Conservation (phyloP, 2,888 invertebrate genomes). For the Graphium colonna region DNA sequence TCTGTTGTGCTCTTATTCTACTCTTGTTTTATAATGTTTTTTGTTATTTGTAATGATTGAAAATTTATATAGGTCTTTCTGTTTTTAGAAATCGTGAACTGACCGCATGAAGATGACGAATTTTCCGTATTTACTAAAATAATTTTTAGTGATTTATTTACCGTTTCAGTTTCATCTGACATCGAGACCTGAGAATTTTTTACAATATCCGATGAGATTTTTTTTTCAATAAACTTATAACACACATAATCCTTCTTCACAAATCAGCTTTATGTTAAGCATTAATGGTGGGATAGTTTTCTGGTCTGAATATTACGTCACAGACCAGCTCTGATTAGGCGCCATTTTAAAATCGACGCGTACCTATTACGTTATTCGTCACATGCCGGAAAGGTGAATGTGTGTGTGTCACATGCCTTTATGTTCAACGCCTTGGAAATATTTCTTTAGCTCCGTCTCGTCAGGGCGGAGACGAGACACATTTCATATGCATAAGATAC, state of each 20-base stretch:
- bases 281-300: not conserved
- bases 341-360: not conserved
- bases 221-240: no score
- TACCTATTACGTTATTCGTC: constrained; percentile 53
- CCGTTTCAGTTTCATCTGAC: no score
- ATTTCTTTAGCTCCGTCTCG: constrained; percentile 52
- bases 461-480: constrained; percentile 28
- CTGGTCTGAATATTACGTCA: constrained; percentile 26
- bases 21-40: not conserved
- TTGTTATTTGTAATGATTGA: no score
- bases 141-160: no score
- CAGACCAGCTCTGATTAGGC: not conserved
- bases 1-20: not conserved
- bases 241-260: no score
- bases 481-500: constrained; percentile 23
- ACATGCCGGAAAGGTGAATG: constrained; percentile 44
- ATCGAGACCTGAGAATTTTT: no score
- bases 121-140: no score
- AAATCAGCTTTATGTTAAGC: no score
- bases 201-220: no score
- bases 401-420: constrained; percentile 26
- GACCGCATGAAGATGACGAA: no score
- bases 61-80: no score
- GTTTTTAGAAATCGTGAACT: not conserved
- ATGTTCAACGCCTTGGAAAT: constrained; percentile 43